These are phyloP conservation scores for Archilochus colubris DNA, from an alignment of 2,113 vertebrate genomes.

Conservation along the genomic window DNA sequence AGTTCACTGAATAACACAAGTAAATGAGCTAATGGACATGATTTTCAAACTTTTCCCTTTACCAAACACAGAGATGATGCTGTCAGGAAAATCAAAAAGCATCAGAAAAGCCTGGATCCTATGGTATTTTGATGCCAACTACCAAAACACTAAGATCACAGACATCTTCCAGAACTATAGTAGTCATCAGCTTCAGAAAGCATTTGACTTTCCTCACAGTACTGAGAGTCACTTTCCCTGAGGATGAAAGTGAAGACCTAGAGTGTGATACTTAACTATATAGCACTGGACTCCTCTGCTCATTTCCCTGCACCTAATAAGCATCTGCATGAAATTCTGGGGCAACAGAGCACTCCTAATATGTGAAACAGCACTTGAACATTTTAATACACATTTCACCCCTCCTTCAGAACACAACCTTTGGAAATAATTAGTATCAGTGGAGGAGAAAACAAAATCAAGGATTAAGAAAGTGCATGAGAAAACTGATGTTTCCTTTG, in stretches of 20 bases:
- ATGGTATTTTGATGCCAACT: background rate
- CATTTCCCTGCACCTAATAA: background rate
- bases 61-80: background rate
- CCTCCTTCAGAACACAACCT: background rate
- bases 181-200: background rate
- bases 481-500: background rate
- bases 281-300: background rate
- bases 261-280: background rate
- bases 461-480: background rate
- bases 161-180: background rate
- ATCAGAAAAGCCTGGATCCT: background rate
- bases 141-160: background rate
- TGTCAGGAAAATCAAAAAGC: background rate
- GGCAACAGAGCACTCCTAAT: accelerated
- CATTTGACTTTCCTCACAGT: background rate
- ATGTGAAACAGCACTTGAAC: background rate
- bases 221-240: background rate
- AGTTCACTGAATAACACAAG: background rate
- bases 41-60: background rate
- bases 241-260: background rate
- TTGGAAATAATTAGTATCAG: background rate
- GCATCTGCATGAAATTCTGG: background rate
- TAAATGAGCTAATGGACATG: background rate
- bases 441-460: background rate
- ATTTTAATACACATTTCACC: background rate